phyloP scores from a whole-genome alignment of 1,140 invertebrate genomes.

The Drosophila sturtevanti region DNA sequence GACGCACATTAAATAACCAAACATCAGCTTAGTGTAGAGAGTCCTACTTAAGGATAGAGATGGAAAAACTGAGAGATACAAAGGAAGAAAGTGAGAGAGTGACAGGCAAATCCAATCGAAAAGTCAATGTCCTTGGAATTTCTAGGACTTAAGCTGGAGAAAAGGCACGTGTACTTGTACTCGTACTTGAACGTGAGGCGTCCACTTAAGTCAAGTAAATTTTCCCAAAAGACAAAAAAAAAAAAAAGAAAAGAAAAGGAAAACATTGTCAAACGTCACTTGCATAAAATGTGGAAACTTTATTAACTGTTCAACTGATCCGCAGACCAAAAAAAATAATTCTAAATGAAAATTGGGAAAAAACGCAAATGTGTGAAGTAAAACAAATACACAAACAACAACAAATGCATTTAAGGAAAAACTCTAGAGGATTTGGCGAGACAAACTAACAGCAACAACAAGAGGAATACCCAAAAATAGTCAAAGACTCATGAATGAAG shows the following conservation, averaged over 20 bases:
- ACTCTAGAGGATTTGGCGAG: conserved; percentile 73
- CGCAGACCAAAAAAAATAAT: background rate
- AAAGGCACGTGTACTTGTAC: conserved; percentile 58
- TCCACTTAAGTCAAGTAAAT: conserved; percentile 68
- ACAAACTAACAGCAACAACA: conserved; percentile 18
- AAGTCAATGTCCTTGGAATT: conserved; percentile 71
- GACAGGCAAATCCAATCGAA: conserved; percentile 46
- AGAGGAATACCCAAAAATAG: conserved; percentile 62
- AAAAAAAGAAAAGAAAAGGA: conserved; percentile 21
- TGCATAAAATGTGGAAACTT: conserved; percentile 80
- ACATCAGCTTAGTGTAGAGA: conserved; percentile 63
- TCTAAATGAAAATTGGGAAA: conserved; percentile 37
- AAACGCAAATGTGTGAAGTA: conserved; percentile 70
- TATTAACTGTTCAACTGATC: conserved; percentile 54
- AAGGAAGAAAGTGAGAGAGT: background rate
- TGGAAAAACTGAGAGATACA: background rate
- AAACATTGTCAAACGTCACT: conserved; percentile 59
- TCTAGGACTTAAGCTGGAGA: conserved; percentile 30
- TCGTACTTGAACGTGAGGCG: background rate
- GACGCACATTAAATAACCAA: conserved; percentile 53
- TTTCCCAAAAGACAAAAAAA: conserved; percentile 52
- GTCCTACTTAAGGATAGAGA: conserved; percentile 58
- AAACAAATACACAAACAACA: conserved; percentile 47
- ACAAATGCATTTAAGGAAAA: background rate
- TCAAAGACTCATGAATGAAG: conserved; percentile 50